Conservation (phyloP, 2,113 vertebrate species). For the Casuarius casuarius region DNA sequence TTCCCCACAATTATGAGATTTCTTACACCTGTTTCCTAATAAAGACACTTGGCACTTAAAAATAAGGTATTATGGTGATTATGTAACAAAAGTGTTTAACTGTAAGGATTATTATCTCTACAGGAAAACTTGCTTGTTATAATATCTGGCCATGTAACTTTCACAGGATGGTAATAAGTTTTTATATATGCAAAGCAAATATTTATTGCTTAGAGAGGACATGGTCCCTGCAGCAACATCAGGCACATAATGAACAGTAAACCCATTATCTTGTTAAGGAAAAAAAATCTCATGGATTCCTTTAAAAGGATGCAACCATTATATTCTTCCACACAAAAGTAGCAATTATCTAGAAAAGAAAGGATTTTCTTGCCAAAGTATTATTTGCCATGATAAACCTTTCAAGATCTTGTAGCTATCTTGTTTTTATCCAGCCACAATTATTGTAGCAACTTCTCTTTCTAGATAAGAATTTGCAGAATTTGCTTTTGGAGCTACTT, state of each 20-base stretch:
- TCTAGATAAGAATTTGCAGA: neutral
- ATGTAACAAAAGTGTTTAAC: neutral
- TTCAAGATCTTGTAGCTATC: neutral
- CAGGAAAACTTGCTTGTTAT: constrained; percentile 30
- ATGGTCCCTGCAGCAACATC: neutral
- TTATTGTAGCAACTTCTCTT: neutral
- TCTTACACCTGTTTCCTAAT: neutral
- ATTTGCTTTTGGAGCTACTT: neutral
- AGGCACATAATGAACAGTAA: neutral
- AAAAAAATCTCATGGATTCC: neutral
- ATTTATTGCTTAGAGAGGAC: neutral
- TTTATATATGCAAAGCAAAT: neutral
- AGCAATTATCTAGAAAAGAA: neutral
- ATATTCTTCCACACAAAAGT: neutral
- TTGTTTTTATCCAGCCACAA: neutral
- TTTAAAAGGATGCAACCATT: neutral
- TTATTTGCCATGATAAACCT: neutral
- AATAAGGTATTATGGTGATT: neutral
- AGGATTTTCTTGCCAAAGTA: neutral
- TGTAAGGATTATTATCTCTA: neutral
- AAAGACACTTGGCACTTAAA: neutral
- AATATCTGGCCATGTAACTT: constrained; percentile 27
- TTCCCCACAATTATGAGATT: neutral
- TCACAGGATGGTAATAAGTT: neutral
- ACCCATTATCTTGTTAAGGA: neutral